Base-by-base conservation (phyloP, 2,888 invertebrate genomes). In the Spisula solida region DNA sequence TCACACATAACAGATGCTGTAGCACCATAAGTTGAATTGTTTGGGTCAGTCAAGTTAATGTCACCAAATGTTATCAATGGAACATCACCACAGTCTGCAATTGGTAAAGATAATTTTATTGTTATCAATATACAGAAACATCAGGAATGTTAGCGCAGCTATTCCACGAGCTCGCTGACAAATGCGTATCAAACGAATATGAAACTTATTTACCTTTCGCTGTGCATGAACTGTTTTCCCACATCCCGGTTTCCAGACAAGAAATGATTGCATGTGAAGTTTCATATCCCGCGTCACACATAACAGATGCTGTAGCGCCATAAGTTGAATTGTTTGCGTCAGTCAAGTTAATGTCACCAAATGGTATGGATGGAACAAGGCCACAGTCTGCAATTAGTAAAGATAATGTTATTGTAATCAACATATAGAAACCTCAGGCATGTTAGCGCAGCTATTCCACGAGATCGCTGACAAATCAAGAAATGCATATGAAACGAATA, bases 211-310 rank as follows among this genome's bases (percentile, higher is more conserved):
- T 51, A 56, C 82, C 82, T 82, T 56, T 82, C 29, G 29, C 25
- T n/a, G 56, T 60, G 31, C 82, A 82, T 34, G 41, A 20, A 29
- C 16, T 34, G 20, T 82, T 82, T 20, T 82, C 60, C 82, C 82
- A 82, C 25, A 82, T 56, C 12, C 82, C 82, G 1, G 82, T 60
- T n/a, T 82, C 82, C 4, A 82, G 82, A 60, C 82, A 82, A 8
- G 14, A 56, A 55, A 82, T 82, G 5, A 10, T 56, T 0, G 82
- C 10, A 14, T 25, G 14, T 5, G 4, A 1, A 51, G 60, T 34
- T 31, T 82, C 82, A 56, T 56, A 82, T 18, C 82, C 82, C 10
- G 34, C n/a, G 1, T 31, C 34, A n/a, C 82, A 82, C 10, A 0
- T 34, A 18, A 82, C 60, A 31, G 16, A 12, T 14, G 82, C 82